Evolutionary conservation across 2,888 invertebrate genomes (phyloP), one percentile per base, ranked within the genome.

Genomic region (Netelia virgata): DNA sequence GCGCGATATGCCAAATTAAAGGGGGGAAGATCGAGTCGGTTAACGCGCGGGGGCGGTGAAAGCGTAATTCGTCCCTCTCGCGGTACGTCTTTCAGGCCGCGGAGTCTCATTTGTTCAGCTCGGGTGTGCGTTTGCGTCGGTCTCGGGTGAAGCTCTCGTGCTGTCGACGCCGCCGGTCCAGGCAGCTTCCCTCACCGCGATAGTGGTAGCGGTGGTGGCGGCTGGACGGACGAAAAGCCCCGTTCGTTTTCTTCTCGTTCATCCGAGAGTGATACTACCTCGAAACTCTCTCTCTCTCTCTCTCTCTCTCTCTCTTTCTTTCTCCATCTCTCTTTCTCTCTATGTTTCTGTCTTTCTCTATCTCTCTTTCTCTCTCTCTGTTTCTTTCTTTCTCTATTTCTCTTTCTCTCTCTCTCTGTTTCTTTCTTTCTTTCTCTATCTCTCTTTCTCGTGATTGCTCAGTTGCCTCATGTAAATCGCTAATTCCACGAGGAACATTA

Each of bases 401-500:
- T 47, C 55, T 18, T 36, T 36, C 47, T 28, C 61, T 77, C 66
- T 10, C n/a, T 18, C 61, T 64, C 64, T 57, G 28, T 41, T 16
- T 76, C 69, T 59, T 70, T 75, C 59, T 84, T 28, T 84, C 85
- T 81, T 84, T 80, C 81, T 70, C 77, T 77, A 72, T 72, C 80
- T 81, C 84, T 84, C 81, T 83, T 85, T 55, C 55, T 66, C 77
- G 47, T 47, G 59, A 28, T 18, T 69, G 83, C 88, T 88, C 73
- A 18, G 88, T 88, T 87, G 87, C 89, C 88, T 89, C 90, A 91
- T 91, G 91, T 92, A 91, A 92, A 92, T 92, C 91, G 90, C 91
- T 91, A 91, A 91, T 91, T 91, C 91, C 89, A 87, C 88, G 88
- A 84, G 88, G 89, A 88, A 91, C 91, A 92, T 92, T 92, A 92